Base-by-base conservation (phyloP, 2,113 vertebrate genomes). In the Archilochus colubris region DNA sequence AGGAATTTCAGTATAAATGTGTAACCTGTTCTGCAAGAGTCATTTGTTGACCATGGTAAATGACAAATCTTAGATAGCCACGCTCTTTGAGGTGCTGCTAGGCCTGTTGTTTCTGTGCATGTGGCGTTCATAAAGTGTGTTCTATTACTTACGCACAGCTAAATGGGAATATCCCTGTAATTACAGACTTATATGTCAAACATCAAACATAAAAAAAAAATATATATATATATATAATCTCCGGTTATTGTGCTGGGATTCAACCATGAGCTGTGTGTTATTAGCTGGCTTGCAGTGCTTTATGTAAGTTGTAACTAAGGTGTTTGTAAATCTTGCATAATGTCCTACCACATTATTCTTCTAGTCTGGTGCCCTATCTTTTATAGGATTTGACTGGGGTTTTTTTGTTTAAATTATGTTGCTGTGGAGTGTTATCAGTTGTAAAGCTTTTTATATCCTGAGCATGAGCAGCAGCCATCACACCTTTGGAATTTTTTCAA, bases 11-110 rank as follows among this genome's bases (percentile, higher is more conserved):
- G 59, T 58, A 46, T 61, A 44, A 82, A 70, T 36, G 61, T 59
- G 44, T 86, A 95, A 97, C 94, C 93, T 93, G 93, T 89, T 95
- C 72, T 88, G 40, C 95, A 74, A 4, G 87, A 69, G 78, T 55
- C 63, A 66, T 91, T 76, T 87, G 86, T 87, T 91, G 82, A 24
- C 63, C 3, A 2, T 62, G 48, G 74, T 28, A 63, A 92, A 91
- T 91, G 78, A 85, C 81, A 73, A 82, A 79, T 85, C 67, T 77
- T 15, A 94, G 87, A 85, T 63, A 91, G 87, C 85, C 16, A 0
- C 31, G 55, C 63, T 87, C 55, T 74, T 33, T 74, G 70, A 87
- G 87, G 66, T 82, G 81, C 84, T 91, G 67, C 83, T 70, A 25
- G 43, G 78, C 62, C 69, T 84, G 77, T 50, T 89, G 50, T 81